Evolutionary conservation across 2,888 invertebrate species (phyloP), one percentile per base, ranked within the genome.

Genomic region (Mystacides longicornis): DNA sequence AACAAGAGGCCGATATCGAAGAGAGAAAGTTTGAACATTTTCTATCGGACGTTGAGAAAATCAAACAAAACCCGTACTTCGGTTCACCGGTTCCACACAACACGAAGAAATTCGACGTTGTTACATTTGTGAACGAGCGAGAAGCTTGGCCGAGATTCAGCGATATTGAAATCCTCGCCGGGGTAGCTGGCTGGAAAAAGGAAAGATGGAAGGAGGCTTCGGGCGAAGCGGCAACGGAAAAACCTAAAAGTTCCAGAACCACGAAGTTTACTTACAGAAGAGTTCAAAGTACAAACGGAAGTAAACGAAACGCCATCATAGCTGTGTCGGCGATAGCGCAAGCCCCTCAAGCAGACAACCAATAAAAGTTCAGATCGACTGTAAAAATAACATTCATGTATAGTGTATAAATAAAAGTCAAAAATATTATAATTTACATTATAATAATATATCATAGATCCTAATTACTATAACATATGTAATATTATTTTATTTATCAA

Each of bases 251-350:
- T 18, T 47, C 60, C 21, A 56, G 60, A 48, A 55, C 54, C 16
- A 51, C 53, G 16, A 56, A 60, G 53, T 60, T 60, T 51, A 60
- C 55, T 18, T 60, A 58, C 37, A 58, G 60, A 52, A 56, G 60
- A 51, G 57, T 60, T 23, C 58, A 52, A 37, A 56, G 56, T 16
- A 51, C 52, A 22, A 60, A 52, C 47, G 60, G 60, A 43, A 57
- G 57, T 46, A 60, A 58, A 19, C 51, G 58, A 52, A 58, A 60
- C 46, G 58, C 58, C 54, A 60, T 60, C 52, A 60, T 60, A 51
- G 60, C 60, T 16, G 58, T 60, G 33, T 60, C 58, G 7, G 60
- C 60, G 23, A 53, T 60, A 22, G 50, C 56, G 11, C 55, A 54
- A n/a, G n/a, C n/a, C n/a, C n/a, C n/a, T n/a, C n/a, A n/a, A n/a